A percentile compares a stretch with the other conserved stretches of the same genome.
Evolutionary conservation across 2,888 invertebrate genomes (phyloP).

Genomic region (Blera fallax): DNA sequence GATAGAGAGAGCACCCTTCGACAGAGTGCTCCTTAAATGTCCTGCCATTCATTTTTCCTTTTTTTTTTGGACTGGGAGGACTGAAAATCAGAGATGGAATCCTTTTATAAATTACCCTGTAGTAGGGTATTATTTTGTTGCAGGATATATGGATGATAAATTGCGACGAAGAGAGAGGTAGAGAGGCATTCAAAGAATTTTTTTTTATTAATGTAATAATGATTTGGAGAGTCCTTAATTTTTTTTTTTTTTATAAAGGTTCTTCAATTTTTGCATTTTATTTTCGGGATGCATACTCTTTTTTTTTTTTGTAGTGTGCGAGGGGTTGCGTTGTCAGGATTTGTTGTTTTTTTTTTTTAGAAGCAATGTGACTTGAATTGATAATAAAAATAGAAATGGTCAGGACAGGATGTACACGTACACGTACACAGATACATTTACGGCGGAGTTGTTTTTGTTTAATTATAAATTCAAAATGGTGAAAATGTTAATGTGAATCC

Average conservation of each 20-base stretch:
- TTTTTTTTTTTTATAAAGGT: slow-evolving; percentile 17
- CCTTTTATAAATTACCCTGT: slow-evolving; percentile 64
- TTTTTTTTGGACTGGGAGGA: not conserved
- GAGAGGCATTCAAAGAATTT: slow-evolving; percentile 23
- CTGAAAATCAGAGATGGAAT: slow-evolving; percentile 61
- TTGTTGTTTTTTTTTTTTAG: not conserved
- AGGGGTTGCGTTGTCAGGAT: too few relatives aligned
- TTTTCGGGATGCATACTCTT: slow-evolving; percentile 6
- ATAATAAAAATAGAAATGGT: slow-evolving; percentile 22
- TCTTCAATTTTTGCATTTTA: slow-evolving; percentile 36
- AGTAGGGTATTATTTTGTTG: slow-evolving; percentile 21
- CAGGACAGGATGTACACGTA: not conserved
- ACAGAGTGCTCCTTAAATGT: slow-evolving; percentile 31
- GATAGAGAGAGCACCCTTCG: slow-evolving; percentile 22
- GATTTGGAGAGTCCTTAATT: slow-evolving; percentile 45
- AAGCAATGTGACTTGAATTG: slow-evolving; percentile 53
- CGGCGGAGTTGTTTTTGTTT: slow-evolving; percentile 34
- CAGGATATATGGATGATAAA: slow-evolving; percentile 50
- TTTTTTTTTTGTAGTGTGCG: not conserved
- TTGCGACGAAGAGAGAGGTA: too few relatives aligned
- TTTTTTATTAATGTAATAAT: slow-evolving; percentile 56
- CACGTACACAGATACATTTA: not conserved
- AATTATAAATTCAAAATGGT: slow-evolving; percentile 69
- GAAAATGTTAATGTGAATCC: slow-evolving; percentile 59
- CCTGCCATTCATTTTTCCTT: slow-evolving; percentile 25